phyloP scores from a whole-genome alignment of 2,113 vertebrate genomes.

The Anoplopoma fimbria region DNA sequence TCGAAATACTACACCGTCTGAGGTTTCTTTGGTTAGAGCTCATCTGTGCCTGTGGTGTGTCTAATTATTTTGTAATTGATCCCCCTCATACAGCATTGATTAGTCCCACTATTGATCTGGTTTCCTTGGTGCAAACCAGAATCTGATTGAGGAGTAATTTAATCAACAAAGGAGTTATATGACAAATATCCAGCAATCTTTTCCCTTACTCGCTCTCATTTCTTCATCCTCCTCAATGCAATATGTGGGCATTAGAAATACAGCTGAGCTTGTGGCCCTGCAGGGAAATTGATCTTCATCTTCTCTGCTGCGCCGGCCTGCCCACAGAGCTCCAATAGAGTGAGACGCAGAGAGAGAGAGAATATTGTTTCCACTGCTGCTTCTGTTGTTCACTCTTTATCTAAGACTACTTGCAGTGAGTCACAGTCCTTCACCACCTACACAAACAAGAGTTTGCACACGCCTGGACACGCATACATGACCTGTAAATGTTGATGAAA shows the following conservation, averaged over 20 bases:
- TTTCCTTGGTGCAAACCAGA: conserved; percentile 68
- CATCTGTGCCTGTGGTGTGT: conserved; percentile 55
- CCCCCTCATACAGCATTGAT: conserved; percentile 69
- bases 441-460: conserved; percentile 40
- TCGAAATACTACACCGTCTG: conserved; percentile 39
- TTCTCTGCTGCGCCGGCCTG: conserved; percentile 39
- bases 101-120: conserved; percentile 78
- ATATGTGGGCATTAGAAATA: conserved; percentile 71
- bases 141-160: conserved; percentile 72
- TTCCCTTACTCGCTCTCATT: conserved; percentile 37
- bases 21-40: conserved; percentile 31
- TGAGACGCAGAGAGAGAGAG: conserved; percentile 14
- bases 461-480: neutral
- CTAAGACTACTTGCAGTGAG: conserved; percentile 59
- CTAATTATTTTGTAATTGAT: conserved; percentile 82
- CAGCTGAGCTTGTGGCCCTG: conserved; percentile 68
- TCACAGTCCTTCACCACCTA: conserved; percentile 63
- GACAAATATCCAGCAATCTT: conserved; percentile 46
- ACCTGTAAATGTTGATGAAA: conserved; percentile 63
- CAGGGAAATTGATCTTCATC: conserved; percentile 78
- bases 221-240: conserved; percentile 44
- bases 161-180: conserved; percentile 64
- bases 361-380: conserved; percentile 64
- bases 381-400: conserved; percentile 65
- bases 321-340: conserved; percentile 54